Evolutionary conservation across 2,113 vertebrate genomes (phyloP).

Genomic region (Uria aalge): DNA sequence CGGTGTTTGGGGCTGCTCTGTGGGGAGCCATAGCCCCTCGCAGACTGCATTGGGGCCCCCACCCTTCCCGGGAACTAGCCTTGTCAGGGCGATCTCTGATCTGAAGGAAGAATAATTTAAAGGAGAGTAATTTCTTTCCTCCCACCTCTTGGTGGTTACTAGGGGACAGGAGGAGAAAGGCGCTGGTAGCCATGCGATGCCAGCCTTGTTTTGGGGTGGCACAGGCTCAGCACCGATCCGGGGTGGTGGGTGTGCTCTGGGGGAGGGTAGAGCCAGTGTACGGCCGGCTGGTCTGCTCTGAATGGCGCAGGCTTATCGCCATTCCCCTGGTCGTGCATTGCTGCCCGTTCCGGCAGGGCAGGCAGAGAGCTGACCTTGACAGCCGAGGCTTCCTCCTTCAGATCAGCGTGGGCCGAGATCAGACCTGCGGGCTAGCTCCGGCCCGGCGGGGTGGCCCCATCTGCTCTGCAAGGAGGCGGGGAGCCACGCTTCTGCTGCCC

Average conservation of each 20-base stretch:
- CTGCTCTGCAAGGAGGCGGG: conserved; percentile 32
- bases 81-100: background rate
- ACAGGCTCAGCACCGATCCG: fast-evolving
- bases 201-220: fast-evolving
- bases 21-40: background rate
- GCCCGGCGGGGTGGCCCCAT: conserved; percentile 52
- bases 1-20: fast-evolving
- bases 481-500: conserved; percentile 19
- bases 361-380: conserved; percentile 47
- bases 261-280: too few relatives aligned
- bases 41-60: background rate
- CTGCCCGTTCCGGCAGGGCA: background rate
- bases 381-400: conserved; percentile 50
- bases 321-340: background rate
- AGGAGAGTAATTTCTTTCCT: background rate
- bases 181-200: fast-evolving
- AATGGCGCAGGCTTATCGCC: fast-evolving
- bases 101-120: background rate
- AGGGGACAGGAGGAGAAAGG: background rate
- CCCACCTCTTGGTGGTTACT: background rate
- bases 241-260: fast-evolving
- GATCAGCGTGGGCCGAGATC: conserved; percentile 35
- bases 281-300: fast-evolving
- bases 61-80: fast-evolving
- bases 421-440: conserved; percentile 51